Evolutionary conservation across 2,888 invertebrate species (phyloP), one percentile per base, ranked within the genome.

Genomic region (Malacosoma neustria): DNA sequence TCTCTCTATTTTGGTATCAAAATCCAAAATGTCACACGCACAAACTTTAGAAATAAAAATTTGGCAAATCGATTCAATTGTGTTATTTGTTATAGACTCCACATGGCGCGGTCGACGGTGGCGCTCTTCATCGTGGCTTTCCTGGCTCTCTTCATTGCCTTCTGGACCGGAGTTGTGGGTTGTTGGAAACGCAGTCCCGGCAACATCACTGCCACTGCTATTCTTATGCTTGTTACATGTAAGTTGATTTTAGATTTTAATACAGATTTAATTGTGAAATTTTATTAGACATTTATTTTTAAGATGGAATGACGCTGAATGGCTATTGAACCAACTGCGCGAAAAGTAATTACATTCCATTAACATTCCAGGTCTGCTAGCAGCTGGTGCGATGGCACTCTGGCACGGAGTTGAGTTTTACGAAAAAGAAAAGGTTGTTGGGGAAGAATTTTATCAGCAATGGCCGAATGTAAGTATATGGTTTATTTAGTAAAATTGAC

Each of bases 321-420:
- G n/a, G n/a, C n/a, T n/a, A n/a, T n/a, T n/a, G n/a, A n/a, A n/a
- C n/a, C n/a, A n/a, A n/a, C n/a, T n/a, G n/a, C n/a, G n/a, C n/a
- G n/a, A n/a, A n/a, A n/a, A n/a, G n/a, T n/a, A n/a, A n/a, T n/a
- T n/a, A n/a, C n/a, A n/a, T n/a, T n/a, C n/a, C n/a, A n/a, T n/a
- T n/a, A 7, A 4, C 31, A 15, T 71, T 87, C 12, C 75, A 93
- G 97, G 96, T 79, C 81, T 98, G 44, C 81, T 97, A 57, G 92
- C 96, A 48, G 97, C 97, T 22, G 96, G 96, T 41, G 96, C 93
- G 32, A 98, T 98, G 97, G 97, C 96, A 32, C 85, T 97, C 34
- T 97, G 97, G 97, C 97, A 97, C 69, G 96, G 96, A 37, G 96
- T 96, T 14, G 97, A 97, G 74, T 97, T 97, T 81, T 96, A 94